These are phyloP conservation scores for Atta colombica DNA, from an alignment of 1,140 invertebrate genomes.

Conservation along the genomic window DNA sequence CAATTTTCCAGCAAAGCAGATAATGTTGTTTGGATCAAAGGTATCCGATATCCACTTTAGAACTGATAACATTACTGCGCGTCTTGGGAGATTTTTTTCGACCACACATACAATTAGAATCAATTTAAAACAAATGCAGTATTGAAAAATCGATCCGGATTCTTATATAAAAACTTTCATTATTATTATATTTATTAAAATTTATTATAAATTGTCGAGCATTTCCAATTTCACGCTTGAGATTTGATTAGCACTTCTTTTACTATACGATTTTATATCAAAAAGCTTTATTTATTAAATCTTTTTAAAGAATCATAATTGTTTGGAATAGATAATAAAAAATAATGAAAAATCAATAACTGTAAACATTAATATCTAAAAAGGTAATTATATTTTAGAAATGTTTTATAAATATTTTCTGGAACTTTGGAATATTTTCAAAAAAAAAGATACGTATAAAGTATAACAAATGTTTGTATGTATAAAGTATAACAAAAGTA, in stretches of 20 bases:
- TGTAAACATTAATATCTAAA: too few species aligned
- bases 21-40: constrained; percentile 17
- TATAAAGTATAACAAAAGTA: too few species aligned
- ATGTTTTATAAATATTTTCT: too few species aligned
- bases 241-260: neutral
- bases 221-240: neutral
- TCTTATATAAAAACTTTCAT: neutral
- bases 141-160: neutral
- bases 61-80: constrained; percentile 19
- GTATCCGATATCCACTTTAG: constrained; percentile 19
- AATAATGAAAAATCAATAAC: too few species aligned
- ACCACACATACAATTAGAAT: neutral
- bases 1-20: constrained; percentile 39
- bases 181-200: constrained; percentile 22
- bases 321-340: neutral
- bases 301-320: neutral
- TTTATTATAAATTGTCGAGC: neutral
- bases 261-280: neutral
- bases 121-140: neutral
- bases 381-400: too few species aligned
- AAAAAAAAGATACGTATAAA: too few species aligned
- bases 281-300: neutral
- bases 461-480: too few species aligned
- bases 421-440: too few species aligned
- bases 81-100: constrained; percentile 8